phyloP scores from a whole-genome alignment of 2,888 invertebrate genomes.

The Colostygia pectinataria region DNA sequence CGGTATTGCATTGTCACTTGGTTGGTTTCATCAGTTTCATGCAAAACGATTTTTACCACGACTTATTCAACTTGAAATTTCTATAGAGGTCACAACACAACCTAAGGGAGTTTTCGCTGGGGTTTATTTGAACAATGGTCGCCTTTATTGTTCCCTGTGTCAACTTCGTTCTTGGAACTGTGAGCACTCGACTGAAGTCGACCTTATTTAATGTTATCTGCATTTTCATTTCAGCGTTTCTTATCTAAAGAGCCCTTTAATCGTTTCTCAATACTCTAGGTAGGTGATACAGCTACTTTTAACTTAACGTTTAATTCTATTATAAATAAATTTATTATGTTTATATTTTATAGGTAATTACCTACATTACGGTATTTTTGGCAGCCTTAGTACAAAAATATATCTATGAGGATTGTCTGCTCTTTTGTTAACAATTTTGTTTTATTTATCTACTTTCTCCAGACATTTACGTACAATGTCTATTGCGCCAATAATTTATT shows the following conservation, averaged over 20 bases:
- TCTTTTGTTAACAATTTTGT: constrained; percentile 21
- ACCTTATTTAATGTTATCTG: constrained; percentile 31
- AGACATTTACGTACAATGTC: constrained; percentile 36
- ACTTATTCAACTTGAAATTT: constrained; percentile 32
- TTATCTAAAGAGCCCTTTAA: constrained; percentile 9
- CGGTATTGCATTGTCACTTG: constrained; percentile 4
- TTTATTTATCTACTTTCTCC: constrained; percentile 17
- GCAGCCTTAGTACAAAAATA: constrained; percentile 20
- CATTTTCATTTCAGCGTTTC: constrained; percentile 22
- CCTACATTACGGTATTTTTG: constrained; percentile 34
- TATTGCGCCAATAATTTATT: constrained; percentile 52
- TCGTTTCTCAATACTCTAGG: too few relatives aligned
- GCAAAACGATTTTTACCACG: constrained; percentile 18
- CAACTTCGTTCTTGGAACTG: constrained; percentile 35
- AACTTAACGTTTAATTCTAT: too few relatives aligned
- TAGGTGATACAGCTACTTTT: too few relatives aligned
- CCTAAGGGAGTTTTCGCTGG: constrained; percentile 27
- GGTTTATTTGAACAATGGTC: constrained; percentile 49
- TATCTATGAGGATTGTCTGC: constrained; percentile 19
- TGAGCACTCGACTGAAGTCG: constrained; percentile 21
- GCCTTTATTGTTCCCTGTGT: constrained; percentile 41
- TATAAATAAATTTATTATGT: too few relatives aligned
- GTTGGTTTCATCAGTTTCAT: constrained; percentile 9
- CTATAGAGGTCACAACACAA: constrained; percentile 39
- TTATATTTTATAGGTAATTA: constrained; percentile 13